Percentiles rank a stretch among this genome's conserved stretches.
phyloP scores from a whole-genome alignment of 2,797 vertebrate species.

The Merluccius polli region DNA sequence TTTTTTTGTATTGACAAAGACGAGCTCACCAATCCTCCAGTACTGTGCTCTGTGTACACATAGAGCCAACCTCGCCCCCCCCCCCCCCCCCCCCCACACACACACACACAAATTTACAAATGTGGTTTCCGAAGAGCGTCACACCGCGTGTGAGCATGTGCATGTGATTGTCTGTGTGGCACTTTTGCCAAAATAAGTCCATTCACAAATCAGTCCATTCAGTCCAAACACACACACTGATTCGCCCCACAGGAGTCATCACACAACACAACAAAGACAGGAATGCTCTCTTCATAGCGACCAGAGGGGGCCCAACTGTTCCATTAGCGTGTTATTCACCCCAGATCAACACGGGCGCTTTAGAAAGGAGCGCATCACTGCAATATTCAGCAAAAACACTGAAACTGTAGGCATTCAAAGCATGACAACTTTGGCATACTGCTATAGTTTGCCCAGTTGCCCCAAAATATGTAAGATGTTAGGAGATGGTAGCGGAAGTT shows the following conservation, averaged over 20 bases:
- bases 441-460: neutral
- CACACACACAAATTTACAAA: neutral
- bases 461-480: neutral
- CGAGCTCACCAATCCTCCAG: neutral
- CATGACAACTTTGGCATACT: neutral
- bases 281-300: neutral
- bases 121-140: neutral
- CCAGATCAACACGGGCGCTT: neutral
- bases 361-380: neutral
- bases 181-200: neutral
- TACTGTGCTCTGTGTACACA: neutral
- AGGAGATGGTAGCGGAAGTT: too few species aligned
- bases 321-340: neutral
- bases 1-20: neutral
- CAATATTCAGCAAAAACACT: neutral
- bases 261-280: neutral
- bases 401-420: neutral
- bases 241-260: neutral
- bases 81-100: slow-evolving; percentile 8
- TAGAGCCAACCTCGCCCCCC: neutral
- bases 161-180: slow-evolving; percentile 6
- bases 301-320: neutral
- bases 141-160: neutral
- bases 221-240: slow-evolving; percentile 8
- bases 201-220: slow-evolving; percentile 4